Conservation (phyloP, 2,888 invertebrate species). For the Falcaria lacertinaria region DNA sequence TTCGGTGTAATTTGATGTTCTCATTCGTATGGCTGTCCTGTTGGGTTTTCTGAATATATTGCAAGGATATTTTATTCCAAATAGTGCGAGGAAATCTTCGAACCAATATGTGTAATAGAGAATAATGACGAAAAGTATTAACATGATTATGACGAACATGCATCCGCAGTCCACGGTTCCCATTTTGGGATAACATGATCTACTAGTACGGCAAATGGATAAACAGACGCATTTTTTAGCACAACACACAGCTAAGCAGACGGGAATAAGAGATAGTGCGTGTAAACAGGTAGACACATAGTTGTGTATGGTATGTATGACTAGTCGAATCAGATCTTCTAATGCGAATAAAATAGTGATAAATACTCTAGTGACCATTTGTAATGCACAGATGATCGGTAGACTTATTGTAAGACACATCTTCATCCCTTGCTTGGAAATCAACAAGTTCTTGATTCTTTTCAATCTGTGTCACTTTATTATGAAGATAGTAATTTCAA, state of each 20-base stretch:
- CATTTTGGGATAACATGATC: conserved; percentile 8
- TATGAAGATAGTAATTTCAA: too few relatives aligned
- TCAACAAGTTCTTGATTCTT: too few relatives aligned
- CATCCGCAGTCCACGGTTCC: conserved; percentile 15
- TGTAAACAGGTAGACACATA: conserved; percentile 29
- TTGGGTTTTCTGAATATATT: conserved; percentile 14
- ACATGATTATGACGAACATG: conserved; percentile 15
- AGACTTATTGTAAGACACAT: conserved; percentile 2
- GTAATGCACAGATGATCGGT: conserved; percentile 31
- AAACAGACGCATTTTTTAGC: conserved; percentile 21
- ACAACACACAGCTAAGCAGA: conserved; percentile 24
- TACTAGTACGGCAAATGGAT: conserved; percentile 4
- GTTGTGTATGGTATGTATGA: conserved; percentile 26
- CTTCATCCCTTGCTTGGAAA: not conserved
- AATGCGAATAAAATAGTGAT: conserved; percentile 26
- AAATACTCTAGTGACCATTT: conserved; percentile 27
- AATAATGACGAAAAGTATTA: conserved; percentile 20
- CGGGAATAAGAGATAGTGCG: conserved; percentile 25
- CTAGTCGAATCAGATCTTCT: conserved; percentile 34
- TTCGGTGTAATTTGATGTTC: not conserved
- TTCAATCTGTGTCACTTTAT: too few relatives aligned
- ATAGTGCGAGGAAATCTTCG: conserved; percentile 22
- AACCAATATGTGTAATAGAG: conserved; percentile 24
- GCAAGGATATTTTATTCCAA: conserved; percentile 18
- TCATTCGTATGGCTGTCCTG: not conserved